A percentile compares a stretch with the other conserved stretches of the same genome.
These are phyloP conservation scores for Rhinoptilus africanus DNA, from an alignment of 2,113 vertebrate genomes.

Conservation along the genomic window DNA sequence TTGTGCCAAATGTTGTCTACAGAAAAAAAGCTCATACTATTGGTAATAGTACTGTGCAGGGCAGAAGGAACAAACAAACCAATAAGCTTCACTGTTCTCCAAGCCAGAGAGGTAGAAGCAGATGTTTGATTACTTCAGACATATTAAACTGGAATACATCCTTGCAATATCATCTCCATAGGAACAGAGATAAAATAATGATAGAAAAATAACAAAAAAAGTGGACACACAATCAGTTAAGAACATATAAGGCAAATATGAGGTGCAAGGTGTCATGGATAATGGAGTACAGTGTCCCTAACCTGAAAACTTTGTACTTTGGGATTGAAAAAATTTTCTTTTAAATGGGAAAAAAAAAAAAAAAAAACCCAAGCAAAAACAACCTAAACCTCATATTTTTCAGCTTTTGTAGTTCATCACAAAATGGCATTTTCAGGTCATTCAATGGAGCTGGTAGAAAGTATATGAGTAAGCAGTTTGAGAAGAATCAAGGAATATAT, in stretches of 20 bases:
- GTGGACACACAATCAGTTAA: background rate
- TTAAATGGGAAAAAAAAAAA: background rate
- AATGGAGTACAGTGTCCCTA: background rate
- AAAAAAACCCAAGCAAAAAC: rapidly evolving
- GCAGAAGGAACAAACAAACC: background rate
- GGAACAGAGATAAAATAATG: background rate
- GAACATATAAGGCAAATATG: background rate
- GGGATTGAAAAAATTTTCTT: background rate
- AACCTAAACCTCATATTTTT: background rate
- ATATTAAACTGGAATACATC: background rate
- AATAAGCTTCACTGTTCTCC: background rate
- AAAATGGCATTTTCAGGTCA: conserved; percentile 32
- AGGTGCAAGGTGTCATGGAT: background rate
- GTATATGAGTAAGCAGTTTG: background rate
- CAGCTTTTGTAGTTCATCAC: background rate
- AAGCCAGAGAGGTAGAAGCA: background rate
- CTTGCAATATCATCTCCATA: background rate
- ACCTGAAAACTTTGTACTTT: background rate
- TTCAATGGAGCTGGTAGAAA: background rate
- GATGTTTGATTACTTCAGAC: background rate
- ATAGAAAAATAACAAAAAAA: background rate
- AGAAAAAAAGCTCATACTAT: background rate
- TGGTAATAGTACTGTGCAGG: background rate
- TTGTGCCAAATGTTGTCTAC: background rate
- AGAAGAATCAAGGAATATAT: background rate